Percentiles rank a stretch among this genome's conserved stretches.
Conservation (phyloP, 1,140 invertebrate genomes). For the Aphaenogaster floridana region DNA sequence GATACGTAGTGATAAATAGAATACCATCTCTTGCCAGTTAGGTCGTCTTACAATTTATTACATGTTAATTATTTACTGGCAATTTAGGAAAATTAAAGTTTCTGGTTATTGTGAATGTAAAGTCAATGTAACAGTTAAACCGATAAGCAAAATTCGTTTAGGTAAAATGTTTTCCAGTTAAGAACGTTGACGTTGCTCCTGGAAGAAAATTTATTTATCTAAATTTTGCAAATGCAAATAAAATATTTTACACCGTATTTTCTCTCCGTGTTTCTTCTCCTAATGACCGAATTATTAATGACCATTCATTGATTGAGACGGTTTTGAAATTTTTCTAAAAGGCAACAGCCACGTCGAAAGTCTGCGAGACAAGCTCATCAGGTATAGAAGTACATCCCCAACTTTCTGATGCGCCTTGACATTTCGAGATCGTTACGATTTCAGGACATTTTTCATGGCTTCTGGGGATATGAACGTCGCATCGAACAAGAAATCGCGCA, state of each 20-base stretch:
- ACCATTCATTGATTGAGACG: background rate
- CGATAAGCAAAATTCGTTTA: constrained; percentile 1
- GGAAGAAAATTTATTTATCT: background rate
- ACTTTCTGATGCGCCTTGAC: constrained; percentile 29
- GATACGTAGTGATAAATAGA: too few relatives aligned
- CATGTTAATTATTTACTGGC: too few relatives aligned
- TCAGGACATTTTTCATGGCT: constrained; percentile 50
- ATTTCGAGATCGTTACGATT: constrained; percentile 50
- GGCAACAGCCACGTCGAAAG: background rate
- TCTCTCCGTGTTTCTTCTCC: background rate
- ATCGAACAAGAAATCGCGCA: constrained; percentile 67
- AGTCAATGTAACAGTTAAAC: background rate
- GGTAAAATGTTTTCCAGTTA: background rate
- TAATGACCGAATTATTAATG: background rate
- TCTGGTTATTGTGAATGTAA: background rate
- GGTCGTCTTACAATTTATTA: too few relatives aligned
- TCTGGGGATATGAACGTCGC: constrained; percentile 38
- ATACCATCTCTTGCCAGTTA: too few relatives aligned
- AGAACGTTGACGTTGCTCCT: background rate
- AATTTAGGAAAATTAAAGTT: too few relatives aligned
- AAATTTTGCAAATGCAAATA: background rate
- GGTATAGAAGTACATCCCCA: background rate
- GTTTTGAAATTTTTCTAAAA: background rate
- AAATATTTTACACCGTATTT: background rate
- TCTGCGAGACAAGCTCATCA: background rate